Percentiles rank a stretch among this genome's conserved stretches.
phyloP scores from a whole-genome alignment of 2,797 vertebrate genomes.

The Coracias cyanogaster region DNA sequence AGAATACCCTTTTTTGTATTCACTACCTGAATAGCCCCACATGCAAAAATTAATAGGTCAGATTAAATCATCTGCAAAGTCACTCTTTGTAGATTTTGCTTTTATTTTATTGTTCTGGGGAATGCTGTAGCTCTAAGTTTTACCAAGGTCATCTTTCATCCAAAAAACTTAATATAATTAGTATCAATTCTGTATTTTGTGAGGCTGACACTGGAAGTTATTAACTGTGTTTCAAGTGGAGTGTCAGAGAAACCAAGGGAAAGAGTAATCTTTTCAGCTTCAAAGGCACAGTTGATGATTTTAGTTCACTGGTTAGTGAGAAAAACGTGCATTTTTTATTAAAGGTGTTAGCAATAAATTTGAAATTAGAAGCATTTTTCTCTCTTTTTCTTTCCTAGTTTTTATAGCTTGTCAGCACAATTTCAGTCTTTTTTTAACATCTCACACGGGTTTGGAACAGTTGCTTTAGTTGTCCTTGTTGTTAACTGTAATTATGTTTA shows the following conservation, averaged over 20 bases:
- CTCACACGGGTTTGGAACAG: background rate
- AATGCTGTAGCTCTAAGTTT: constrained; percentile 38
- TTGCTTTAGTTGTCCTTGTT: background rate
- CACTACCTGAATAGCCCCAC: background rate
- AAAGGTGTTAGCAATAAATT: constrained; percentile 64
- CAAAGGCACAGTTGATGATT: constrained; percentile 73
- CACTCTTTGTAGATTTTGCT: constrained; percentile 42
- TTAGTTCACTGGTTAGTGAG: constrained; percentile 65
- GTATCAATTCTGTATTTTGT: constrained; percentile 74
- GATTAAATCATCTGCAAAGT: constrained; percentile 62
- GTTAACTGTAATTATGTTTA: background rate
- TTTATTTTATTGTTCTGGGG: constrained; percentile 63
- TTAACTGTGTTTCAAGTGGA: constrained; percentile 77
- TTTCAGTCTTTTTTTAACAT: constrained; percentile 26
- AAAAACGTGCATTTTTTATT: constrained; percentile 66
- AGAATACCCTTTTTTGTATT: background rate
- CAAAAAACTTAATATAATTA: constrained; percentile 76
- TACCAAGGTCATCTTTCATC: constrained; percentile 74
- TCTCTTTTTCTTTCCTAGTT: constrained; percentile 21
- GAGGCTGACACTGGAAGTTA: constrained; percentile 66
- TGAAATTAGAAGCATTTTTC: constrained; percentile 34
- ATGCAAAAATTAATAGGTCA: constrained; percentile 44
- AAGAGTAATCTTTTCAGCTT: constrained; percentile 73
- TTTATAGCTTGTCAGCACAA: background rate
- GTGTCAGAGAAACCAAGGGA: constrained; percentile 68